Evolutionary conservation across 2,888 invertebrate species (phyloP), one percentile per base, ranked within the genome.

Genomic region (Sesia apiformis): DNA sequence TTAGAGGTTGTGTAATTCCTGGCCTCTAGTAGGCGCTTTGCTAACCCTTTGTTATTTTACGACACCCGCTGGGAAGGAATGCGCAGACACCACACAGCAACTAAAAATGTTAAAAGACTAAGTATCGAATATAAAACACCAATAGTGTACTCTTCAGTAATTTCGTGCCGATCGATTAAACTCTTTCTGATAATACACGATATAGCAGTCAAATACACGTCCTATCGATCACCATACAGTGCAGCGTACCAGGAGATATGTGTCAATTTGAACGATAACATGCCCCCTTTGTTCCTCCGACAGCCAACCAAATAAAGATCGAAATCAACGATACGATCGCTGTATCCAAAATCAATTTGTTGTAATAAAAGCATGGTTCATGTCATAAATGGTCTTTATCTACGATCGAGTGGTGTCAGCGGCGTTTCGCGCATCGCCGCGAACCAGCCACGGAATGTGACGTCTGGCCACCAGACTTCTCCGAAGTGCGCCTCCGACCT

Each of bases 371-470:
- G 80, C 84, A 82, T 76, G 81, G 76, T 75, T 78, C 77, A 78
- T 81, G 82, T 85, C 84, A 86, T 84, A 86, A 84, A 76, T 74
- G 75, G 72, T 66, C 67, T 74, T 81, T 85, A 87, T 88, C 87
- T 84, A 69, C 65, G 74, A 84, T 84, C 85, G 73, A 70, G 71
- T 69, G 70, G 76, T 78, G 83, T 84, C 83, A 78, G 81, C 78
- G 72, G 69, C 60, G 78, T 75, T 84, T 87, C 75, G 84, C 86
- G 84, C 81, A 83, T 77, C 76, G 70, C 72, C 64, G 63, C 65
- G 62, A 67, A 68, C 65, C 64, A 66, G 61, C 65, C 65, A 65
- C 66, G 70, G 76, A 76, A 73, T 78, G 72, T 67, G 78, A 74
- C 73, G 75, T 69, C 65, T 66, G 68, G 66, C 63, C 65, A 60